phyloP scores from a whole-genome alignment of 2,113 vertebrate genomes.

The Addax nasomaculatus region DNA sequence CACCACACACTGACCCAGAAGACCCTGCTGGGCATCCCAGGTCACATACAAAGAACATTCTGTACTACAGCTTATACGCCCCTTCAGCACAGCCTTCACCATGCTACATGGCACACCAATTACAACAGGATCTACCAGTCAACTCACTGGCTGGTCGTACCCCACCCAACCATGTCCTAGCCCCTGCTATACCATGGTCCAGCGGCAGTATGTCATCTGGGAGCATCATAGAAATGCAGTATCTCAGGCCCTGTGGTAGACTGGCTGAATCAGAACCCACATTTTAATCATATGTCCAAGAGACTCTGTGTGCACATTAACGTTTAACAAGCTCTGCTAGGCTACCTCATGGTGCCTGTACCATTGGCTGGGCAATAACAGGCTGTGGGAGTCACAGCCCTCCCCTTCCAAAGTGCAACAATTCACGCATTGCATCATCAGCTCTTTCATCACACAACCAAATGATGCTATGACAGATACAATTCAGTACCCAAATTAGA shows the following conservation, averaged over 20 bases:
- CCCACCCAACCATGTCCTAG: fast-evolving
- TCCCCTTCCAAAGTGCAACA: background rate
- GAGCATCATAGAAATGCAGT: background rate
- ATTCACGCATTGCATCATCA: no score
- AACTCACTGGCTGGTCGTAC: background rate
- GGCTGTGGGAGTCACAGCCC: background rate
- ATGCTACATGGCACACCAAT: fast-evolving
- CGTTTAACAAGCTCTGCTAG: background rate
- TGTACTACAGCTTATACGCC: background rate
- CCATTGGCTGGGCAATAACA: no score
- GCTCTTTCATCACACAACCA: background rate
- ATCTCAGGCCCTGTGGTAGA: background rate
- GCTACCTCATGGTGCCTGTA: fast-evolving
- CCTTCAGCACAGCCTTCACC: background rate
- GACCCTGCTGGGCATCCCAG: fast-evolving
- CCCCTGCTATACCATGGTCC: background rate
- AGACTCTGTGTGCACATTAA: fast-evolving
- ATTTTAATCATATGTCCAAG: background rate
- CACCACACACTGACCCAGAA: background rate
- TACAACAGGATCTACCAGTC: background rate
- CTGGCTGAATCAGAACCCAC: background rate
- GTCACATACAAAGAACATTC: background rate
- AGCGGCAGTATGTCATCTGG: background rate
- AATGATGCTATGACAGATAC: background rate
- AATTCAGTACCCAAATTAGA: background rate